Conservation (phyloP, 2,888 invertebrate species). For the Synanthedon vespiformis region DNA sequence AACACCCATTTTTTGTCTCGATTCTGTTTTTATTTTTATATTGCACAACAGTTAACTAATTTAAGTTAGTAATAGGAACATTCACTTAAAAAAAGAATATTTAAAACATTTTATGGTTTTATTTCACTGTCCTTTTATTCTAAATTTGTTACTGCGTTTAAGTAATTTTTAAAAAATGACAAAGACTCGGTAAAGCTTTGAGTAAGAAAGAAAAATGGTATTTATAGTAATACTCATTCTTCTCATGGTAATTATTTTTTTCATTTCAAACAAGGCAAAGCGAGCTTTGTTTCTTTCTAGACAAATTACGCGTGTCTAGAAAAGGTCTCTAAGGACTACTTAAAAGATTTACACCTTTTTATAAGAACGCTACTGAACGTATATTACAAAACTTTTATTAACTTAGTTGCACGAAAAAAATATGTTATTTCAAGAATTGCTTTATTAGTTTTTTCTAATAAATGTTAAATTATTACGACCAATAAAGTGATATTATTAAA, state of each 20-base stretch:
- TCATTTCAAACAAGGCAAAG: background rate
- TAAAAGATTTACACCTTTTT: no score
- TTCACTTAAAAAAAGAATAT: background rate
- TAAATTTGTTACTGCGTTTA: no score
- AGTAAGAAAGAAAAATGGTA: no score
- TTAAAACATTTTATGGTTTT: background rate
- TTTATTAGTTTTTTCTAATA: no score
- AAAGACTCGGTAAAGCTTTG: no score
- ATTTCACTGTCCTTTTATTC: background rate
- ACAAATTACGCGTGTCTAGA: background rate
- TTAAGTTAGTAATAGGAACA: slow-evolving; percentile 11
- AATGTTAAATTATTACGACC: slow-evolving; percentile 11
- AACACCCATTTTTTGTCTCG: slow-evolving; percentile 22
- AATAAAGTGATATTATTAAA: slow-evolving; percentile 33
- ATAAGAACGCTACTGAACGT: no score
- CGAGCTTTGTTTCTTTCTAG: background rate
- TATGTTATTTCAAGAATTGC: no score
- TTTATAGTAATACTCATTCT: no score
- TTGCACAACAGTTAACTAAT: slow-evolving; percentile 13
- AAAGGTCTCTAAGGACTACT: no score
- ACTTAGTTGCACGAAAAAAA: no score
- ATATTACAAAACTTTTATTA: no score
- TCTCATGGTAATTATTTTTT: background rate
- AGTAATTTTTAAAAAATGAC: no score
- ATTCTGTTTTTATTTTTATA: slow-evolving; percentile 6